Evolutionary conservation across 1,140 invertebrate genomes (phyloP), one percentile per base, ranked within the genome.

Genomic region (Dinothrombium tinctorium): DNA sequence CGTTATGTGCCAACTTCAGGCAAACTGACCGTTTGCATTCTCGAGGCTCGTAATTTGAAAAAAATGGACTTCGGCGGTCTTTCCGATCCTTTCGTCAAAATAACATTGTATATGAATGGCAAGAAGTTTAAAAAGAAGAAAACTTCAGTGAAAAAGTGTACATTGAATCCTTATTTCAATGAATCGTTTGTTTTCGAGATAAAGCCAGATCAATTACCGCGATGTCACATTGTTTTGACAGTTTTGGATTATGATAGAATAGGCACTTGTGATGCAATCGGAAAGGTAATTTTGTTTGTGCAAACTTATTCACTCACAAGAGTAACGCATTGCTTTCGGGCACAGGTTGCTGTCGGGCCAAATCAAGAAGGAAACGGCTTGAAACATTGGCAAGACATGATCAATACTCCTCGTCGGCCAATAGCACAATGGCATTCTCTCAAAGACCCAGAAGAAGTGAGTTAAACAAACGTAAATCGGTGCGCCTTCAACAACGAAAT

Each of bases 111-210:
- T n/a, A n/a, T 15, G 15, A 17, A 8, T 37, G 46, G 51, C 28
- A 99, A 99, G 65, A 72, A 94, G 57, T 69, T 99, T 58, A 98
- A 99, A 73, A 99, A 99, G 72, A 99, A 98, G 78, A 99, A 99
- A 72, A 99, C 94, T 48, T 94, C 86, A 56, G 90, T 99, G 68
- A 99, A 99, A 72, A 99, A 99, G 68, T 98, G 90, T 66, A 99
- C 94, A 53, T 73, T 99, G 62, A 99, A 99, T 71, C 92, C 94
- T 51, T 99, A 99, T 72, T 99, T 96, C 74, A 99, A 99, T 72
- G 94, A 99, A 74, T 98, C 92, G 54, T 99, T 99, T 70, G 87
- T 87, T 59, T 99, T 99, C 71, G 94, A 99, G 74, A 89, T 99
- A 67, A 92, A 92, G 56, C 99, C 98, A 69, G 94, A 99, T 72